A percentile compares a stretch with the other conserved stretches of the same genome.
These are phyloP conservation scores for Helarctos malayanus DNA, from an alignment of 2,797 vertebrate species.

Conservation along the genomic window DNA sequence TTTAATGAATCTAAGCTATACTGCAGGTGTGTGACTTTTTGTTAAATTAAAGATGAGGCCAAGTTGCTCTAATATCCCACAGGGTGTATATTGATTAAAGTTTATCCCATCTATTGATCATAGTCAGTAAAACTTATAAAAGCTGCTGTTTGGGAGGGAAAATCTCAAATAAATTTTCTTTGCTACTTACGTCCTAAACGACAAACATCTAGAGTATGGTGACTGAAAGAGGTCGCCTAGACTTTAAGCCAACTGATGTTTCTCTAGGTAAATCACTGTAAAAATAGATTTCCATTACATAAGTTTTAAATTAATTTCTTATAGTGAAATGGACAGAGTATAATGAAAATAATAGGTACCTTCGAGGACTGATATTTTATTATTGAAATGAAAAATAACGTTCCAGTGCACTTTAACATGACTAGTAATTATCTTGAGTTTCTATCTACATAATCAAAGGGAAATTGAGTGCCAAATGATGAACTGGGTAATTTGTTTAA, in stretches of 20 bases:
- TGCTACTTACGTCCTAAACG: background rate
- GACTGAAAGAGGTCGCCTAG: background rate
- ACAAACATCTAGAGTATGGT: background rate
- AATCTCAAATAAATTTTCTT: background rate
- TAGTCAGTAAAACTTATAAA: constrained; percentile 44
- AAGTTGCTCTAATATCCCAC: background rate
- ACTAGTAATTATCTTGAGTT: background rate
- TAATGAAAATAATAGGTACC: constrained; percentile 1
- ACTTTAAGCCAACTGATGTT: background rate
- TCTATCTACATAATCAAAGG: background rate
- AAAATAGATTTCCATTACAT: background rate
- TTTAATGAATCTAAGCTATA: background rate
- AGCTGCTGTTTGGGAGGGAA: constrained; percentile 39
- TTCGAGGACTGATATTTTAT: background rate
- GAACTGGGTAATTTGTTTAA: constrained; percentile 14
- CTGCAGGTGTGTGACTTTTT: background rate
- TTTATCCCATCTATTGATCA: background rate
- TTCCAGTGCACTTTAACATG: background rate
- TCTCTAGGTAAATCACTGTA: background rate
- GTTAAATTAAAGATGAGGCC: background rate
- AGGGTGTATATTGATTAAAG: constrained; percentile 26
- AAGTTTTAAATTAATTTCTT: constrained; percentile 53
- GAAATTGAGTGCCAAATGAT: background rate
- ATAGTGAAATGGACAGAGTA: background rate
- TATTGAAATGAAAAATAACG: constrained; percentile 39